These are phyloP conservation scores for Calosoma granatense DNA, from an alignment of 1,140 invertebrate species.

Conservation along the genomic window DNA sequence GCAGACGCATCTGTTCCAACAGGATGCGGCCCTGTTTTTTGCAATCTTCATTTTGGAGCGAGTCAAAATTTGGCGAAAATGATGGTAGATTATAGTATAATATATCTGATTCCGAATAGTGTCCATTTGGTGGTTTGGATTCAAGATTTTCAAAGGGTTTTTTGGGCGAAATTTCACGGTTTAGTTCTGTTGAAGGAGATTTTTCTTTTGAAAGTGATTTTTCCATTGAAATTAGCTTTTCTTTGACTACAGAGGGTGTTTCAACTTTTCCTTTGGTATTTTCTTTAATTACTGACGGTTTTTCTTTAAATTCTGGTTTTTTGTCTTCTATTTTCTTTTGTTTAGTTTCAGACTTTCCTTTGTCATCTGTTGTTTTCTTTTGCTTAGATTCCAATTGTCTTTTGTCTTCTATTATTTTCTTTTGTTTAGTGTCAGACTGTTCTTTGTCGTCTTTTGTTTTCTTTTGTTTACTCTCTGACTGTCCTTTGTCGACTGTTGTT, in stretches of 20 bases:
- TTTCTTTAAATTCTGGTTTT: too few relatives aligned
- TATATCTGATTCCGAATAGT: conserved; percentile 42
- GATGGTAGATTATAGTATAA: conserved; percentile 47
- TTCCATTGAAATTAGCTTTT: too few relatives aligned
- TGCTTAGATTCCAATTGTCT: neutral
- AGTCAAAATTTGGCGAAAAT: conserved; percentile 54
- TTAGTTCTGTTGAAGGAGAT: too few relatives aligned
- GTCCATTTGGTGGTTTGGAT: conserved; percentile 32
- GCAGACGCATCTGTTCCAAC: conserved; percentile 49
- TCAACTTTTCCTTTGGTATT: conserved; percentile 10
- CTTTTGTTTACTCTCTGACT: conserved; percentile 22
- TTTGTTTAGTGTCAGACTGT: neutral
- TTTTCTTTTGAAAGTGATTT: too few relatives aligned
- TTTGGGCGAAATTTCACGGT: too few relatives aligned
- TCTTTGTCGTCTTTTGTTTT: too few relatives aligned
- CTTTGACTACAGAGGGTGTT: too few relatives aligned
- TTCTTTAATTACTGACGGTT: neutral
- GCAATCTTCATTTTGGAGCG: conserved; percentile 49
- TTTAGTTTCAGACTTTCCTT: conserved; percentile 17
- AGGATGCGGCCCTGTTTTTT: conserved; percentile 55
- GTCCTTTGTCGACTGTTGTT: conserved; percentile 10
- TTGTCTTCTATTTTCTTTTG: too few relatives aligned
- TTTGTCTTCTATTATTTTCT: conserved; percentile 17
- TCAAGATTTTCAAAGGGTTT: too few relatives aligned
- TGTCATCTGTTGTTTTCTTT: neutral